Evolutionary conservation across 2,797 vertebrate genomes (phyloP).

Genomic region (Arrhamphus sclerolepis): DNA sequence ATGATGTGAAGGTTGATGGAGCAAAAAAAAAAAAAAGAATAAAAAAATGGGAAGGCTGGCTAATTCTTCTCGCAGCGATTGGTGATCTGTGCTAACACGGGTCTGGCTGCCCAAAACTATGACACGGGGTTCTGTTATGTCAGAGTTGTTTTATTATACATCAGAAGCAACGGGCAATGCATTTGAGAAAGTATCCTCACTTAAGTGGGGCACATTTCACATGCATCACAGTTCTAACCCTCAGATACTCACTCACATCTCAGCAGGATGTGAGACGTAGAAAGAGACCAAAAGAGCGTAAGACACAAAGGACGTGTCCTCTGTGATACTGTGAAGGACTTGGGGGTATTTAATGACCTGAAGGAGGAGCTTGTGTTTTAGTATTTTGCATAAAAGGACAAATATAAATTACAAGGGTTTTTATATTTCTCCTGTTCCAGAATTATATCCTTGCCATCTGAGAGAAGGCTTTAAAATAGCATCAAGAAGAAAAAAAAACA

Average conservation of each 20-base stretch:
- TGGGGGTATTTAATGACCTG: slow-evolving; percentile 15
- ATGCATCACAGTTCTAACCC: slow-evolving; percentile 37
- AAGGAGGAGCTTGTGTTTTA: slow-evolving; percentile 17
- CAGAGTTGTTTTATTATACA: too few species aligned
- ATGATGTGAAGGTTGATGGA: too few species aligned
- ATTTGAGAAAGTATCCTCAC: neutral
- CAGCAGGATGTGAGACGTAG: slow-evolving; percentile 47
- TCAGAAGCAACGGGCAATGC: too few species aligned
- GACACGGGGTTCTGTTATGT: too few species aligned
- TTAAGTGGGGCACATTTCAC: slow-evolving; percentile 22
- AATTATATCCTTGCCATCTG: neutral
- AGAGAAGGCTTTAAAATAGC: neutral
- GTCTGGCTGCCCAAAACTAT: too few species aligned
- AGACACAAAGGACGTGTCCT: slow-evolving; percentile 17
- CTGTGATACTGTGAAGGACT: neutral
- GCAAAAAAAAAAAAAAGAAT: too few species aligned
- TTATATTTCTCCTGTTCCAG: neutral
- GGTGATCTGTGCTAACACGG: too few species aligned
- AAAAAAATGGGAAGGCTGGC: too few species aligned
- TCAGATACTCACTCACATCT: slow-evolving; percentile 31
- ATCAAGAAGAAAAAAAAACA: neutral
- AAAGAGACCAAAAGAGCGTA: slow-evolving; percentile 16
- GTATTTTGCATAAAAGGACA: slow-evolving; percentile 7
- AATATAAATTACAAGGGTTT: neutral
- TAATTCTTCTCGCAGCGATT: too few species aligned